Conservation (phyloP, 2,888 invertebrate species). For the Latrodectus elegans region DNA sequence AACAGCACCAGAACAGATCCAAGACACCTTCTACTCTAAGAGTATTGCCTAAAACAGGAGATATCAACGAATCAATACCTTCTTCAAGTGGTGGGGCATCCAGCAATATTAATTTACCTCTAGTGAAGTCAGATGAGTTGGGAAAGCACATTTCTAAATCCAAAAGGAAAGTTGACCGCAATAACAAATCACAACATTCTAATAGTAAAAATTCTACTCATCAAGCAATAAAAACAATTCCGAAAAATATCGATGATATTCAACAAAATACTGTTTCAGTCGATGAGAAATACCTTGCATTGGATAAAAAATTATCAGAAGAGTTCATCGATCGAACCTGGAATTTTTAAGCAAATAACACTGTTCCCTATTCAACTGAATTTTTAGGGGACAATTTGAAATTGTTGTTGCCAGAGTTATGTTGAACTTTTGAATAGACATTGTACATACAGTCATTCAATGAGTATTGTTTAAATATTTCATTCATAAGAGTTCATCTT, state of each 20-base stretch:
- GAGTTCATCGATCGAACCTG: slow-evolving; percentile 65
- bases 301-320: slow-evolving; percentile 61
- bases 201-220: not conserved
- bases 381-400: too few relatives aligned
- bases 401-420: too few relatives aligned
- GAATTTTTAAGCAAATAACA: not conserved
- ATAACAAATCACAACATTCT: not conserved
- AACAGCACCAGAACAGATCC: slow-evolving; percentile 6
- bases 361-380: too few relatives aligned
- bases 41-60: slow-evolving; percentile 21
- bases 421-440: too few relatives aligned
- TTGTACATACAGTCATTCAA: too few relatives aligned
- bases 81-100: slow-evolving; percentile 51
- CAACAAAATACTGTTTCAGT: slow-evolving; percentile 12
- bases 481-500: too few relatives aligned
- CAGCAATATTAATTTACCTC: slow-evolving; percentile 44
- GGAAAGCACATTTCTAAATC: slow-evolving; percentile 26
- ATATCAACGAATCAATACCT: slow-evolving; percentile 45
- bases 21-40: slow-evolving; percentile 50
- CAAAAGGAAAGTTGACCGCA: slow-evolving; percentile 7
- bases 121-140: slow-evolving; percentile 60
- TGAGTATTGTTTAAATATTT: too few relatives aligned
- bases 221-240: slow-evolving; percentile 7
- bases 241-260: slow-evolving; percentile 24
- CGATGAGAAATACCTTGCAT: slow-evolving; percentile 62